Conservation (phyloP, 2,888 invertebrate species). For the Synanthedon tipuliformis region DNA sequence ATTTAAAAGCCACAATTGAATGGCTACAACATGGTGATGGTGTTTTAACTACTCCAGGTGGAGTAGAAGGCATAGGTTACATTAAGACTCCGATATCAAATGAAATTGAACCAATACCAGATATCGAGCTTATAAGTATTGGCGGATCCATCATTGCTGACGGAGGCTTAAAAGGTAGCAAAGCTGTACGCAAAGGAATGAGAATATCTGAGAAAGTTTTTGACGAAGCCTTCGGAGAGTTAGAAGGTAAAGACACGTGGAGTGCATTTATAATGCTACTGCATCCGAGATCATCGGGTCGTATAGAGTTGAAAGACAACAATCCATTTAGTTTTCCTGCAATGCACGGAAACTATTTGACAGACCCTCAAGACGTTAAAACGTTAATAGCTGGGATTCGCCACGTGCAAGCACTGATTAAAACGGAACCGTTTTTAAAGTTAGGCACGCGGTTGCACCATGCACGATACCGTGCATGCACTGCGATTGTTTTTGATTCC, state of each 20-base stretch:
- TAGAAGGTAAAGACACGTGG: slow-evolving; percentile 57
- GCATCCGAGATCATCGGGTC: slow-evolving; percentile 77
- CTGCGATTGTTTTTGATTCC: slow-evolving; percentile 50
- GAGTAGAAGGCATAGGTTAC: slow-evolving; percentile 74
- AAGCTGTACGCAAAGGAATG: slow-evolving; percentile 46
- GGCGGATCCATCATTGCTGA: slow-evolving; percentile 56
- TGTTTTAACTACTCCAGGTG: slow-evolving; percentile 65
- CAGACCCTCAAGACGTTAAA: slow-evolving; percentile 72
- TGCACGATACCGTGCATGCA: slow-evolving; percentile 72
- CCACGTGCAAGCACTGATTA: slow-evolving; percentile 52
- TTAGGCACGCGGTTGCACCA: slow-evolving; percentile 65
- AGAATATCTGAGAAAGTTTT: slow-evolving; percentile 54
- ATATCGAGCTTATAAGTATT: slow-evolving; percentile 78
- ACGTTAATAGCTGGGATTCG: slow-evolving; percentile 73
- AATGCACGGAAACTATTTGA: slow-evolving; percentile 77
- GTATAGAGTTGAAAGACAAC: slow-evolving; percentile 70
- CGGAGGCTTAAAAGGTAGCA: slow-evolving; percentile 43
- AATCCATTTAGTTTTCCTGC: slow-evolving; percentile 75
- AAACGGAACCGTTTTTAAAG: slow-evolving; percentile 60
- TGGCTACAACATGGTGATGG: slow-evolving; percentile 48
- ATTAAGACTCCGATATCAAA: slow-evolving; percentile 69
- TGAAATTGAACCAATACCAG: slow-evolving; percentile 68
- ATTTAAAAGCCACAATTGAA: slow-evolving; percentile 19
- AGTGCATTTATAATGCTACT: slow-evolving; percentile 73
- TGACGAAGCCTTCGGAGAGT: slow-evolving; percentile 47